Conservation (phyloP, 64 coral and sea anemone species). For the Orbicella faveolata region DNA sequence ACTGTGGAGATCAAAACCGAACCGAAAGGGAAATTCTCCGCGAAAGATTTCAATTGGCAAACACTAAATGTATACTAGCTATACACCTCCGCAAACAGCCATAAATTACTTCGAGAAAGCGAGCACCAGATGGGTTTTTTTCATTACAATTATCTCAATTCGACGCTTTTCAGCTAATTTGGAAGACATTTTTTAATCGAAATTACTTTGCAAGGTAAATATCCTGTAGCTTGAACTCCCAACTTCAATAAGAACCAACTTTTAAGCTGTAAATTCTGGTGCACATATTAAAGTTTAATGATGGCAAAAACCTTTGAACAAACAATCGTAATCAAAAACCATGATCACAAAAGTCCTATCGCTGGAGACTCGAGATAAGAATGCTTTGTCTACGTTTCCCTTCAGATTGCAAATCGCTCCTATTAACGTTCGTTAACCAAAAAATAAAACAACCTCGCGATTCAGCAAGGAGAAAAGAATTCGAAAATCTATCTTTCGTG, state of each 20-base stretch:
- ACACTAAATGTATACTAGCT: not conserved
- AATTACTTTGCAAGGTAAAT: conserved; percentile 20
- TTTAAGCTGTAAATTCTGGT: conserved; percentile 5
- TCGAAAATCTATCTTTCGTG: not conserved
- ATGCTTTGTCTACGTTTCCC: not conserved
- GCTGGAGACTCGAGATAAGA: not conserved
- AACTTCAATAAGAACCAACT: conserved; percentile 11
- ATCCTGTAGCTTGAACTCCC: conserved; percentile 21
- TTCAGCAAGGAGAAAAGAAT: not conserved
- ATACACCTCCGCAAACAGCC: conserved; percentile 5
- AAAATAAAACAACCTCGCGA: not conserved
- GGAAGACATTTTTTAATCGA: not conserved
- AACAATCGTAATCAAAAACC: not conserved
- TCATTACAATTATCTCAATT: not conserved
- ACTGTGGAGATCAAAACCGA: not conserved
- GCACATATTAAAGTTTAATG: conserved; percentile 9
- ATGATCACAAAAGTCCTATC: conserved; percentile 4
- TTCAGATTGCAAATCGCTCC: not conserved
- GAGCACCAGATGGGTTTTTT: not conserved
- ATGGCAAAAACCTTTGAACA: not conserved
- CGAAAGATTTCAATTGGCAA: not conserved
- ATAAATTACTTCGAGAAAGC: not conserved
- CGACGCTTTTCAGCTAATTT: conserved; percentile 24
- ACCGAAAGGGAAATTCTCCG: not conserved
- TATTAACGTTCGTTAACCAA: not conserved